Evolutionary conservation across 1,140 invertebrate genomes (phyloP).

Genomic region (Mactra quadrangularis): DNA sequence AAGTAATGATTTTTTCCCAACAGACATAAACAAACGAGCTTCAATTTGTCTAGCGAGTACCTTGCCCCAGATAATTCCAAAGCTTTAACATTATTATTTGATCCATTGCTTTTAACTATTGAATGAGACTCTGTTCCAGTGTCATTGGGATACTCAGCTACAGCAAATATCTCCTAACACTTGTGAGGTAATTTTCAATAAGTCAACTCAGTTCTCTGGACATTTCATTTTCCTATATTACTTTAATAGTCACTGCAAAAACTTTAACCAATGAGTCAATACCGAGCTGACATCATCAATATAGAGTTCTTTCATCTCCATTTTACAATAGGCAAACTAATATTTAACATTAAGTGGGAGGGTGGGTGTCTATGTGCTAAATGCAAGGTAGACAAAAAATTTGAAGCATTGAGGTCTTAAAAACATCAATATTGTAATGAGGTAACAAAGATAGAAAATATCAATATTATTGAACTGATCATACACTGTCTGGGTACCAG

Average conservation of each 20-base stretch:
- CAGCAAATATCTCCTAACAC: conserved; percentile 14
- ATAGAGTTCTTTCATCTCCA: conserved; percentile 36
- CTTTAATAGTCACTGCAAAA: conserved; percentile 4
- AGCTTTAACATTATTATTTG: too few species aligned
- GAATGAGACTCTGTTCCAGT: too few species aligned
- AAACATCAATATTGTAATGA: too few species aligned
- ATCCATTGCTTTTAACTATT: too few species aligned
- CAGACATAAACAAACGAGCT: too few species aligned
- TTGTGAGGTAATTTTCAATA: conserved; percentile 13
- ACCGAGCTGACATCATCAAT: conserved; percentile 16
- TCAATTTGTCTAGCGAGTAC: too few species aligned
- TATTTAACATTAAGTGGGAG: conserved; percentile 27
- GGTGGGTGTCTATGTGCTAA: neutral
- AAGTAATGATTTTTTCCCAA: neutral
- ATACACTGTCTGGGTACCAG: too few species aligned
- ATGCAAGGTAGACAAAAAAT: conserved; percentile 16
- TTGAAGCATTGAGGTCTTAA: neutral
- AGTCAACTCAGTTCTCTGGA: neutral
- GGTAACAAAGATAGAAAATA: conserved; percentile 8
- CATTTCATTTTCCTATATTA: too few species aligned
- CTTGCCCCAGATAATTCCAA: too few species aligned
- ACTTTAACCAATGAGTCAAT: conserved; percentile 29
- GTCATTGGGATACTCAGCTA: neutral
- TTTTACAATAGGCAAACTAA: conserved; percentile 25
- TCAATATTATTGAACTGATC: conserved; percentile 39